phyloP scores from a whole-genome alignment of 2,113 vertebrate genomes.

The Pluvialis apricaria region DNA sequence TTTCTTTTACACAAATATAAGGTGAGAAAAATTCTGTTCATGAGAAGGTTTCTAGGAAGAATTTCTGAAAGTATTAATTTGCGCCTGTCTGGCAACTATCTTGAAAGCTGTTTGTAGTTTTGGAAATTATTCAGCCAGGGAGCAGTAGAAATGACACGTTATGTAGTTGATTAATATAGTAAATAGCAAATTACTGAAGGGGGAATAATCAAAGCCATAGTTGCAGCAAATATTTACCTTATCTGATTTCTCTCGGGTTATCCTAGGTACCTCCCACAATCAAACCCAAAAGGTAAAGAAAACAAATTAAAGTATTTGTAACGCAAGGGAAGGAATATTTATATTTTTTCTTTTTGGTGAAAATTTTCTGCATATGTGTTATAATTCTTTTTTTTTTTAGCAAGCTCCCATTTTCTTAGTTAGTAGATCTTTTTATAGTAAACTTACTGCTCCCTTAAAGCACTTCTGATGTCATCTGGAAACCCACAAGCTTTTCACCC shows the following conservation, averaged over 20 bases:
- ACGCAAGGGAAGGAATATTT: background rate
- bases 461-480: background rate
- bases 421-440: background rate
- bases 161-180: conserved; percentile 51
- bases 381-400: background rate
- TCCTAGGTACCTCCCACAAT: conserved; percentile 17
- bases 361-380: background rate
- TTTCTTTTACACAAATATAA: conserved; percentile 12
- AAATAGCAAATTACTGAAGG: conserved; percentile 51
- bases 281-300: background rate
- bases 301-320: background rate
- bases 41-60: conserved; percentile 29
- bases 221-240: conserved; percentile 53
- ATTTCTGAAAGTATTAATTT: conserved; percentile 51
- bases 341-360: background rate
- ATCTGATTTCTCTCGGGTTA: conserved; percentile 40
- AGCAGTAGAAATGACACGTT: conserved; percentile 49
- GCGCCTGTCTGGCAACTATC: conserved; percentile 43
- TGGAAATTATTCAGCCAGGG: conserved; percentile 55
- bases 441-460: background rate
- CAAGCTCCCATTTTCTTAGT: background rate
- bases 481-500: background rate
- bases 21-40: background rate
- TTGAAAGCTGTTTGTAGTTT: conserved; percentile 58
- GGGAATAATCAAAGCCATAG: conserved; percentile 54